Evolutionary conservation across 1,140 invertebrate genomes (phyloP), one percentile per base, ranked within the genome.

Genomic region (Papilio aristodemus): DNA sequence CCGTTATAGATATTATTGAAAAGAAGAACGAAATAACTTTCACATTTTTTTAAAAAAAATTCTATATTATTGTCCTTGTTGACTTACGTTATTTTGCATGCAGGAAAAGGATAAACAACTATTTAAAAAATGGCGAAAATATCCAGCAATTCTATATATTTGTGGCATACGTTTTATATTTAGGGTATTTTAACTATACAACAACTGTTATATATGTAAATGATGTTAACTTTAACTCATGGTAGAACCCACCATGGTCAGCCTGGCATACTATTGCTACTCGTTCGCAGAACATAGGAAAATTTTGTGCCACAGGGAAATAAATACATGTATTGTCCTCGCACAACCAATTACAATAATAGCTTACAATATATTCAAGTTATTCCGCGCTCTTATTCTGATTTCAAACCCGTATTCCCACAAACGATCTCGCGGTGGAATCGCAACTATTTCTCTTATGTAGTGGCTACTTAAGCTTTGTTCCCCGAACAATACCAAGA

Each of bases 391-490:
- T 36, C 63, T 66, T 46, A 46, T 66, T 32, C 17, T 46, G 58
- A 67, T 60, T 74, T 75, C 59, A 43, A 69, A 73, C 86, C 85
- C 88, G 87, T 83, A 90, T 89, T 87, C 87, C 83, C 85, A 87
- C 79, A 84, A 77, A 67, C 69, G 73, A 76, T 73, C 73, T 76
- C 59, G 36, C 13, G 25, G 72, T 70, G 71, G 68, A 84, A 81
- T 80, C 62, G 83, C 79, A 84, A 88, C 82, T 86, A 75, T 91
- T 91, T 91, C 89, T 91, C 86, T 81, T 84, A 85, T 81, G 68
- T 73, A 91, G 89, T 82, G 84, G 85, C 85, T 83, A 88, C 84
- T 89, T 77, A 76, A 67, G 73, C 84, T 83, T 89, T 89, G 79
- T 89, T 66, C 76, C 11, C 70, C 63, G 75, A 86, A 91, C 87